Evolutionary conservation across 2,113 vertebrate genomes (phyloP), one percentile per base, ranked within the genome.

Genomic region (Pogona vitticeps): DNA sequence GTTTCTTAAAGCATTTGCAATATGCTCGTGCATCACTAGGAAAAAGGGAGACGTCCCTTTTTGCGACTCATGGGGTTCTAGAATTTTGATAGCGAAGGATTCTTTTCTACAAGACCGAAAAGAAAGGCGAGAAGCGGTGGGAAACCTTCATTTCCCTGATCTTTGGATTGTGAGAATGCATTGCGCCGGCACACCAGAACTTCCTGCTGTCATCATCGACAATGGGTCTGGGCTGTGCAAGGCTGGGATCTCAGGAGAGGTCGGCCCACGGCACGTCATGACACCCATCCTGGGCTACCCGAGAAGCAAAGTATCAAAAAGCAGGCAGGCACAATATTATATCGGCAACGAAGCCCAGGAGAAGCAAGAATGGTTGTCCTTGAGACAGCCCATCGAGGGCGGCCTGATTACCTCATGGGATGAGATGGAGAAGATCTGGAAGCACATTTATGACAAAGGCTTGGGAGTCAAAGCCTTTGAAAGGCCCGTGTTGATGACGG

Each of bases 181-280:
- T n/a, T n/a, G n/a, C n/a, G n/a, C n/a, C n/a, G n/a, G n/a, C n/a
- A n/a, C n/a, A n/a, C n/a, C n/a, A n/a, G n/a, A n/a, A n/a, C n/a
- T n/a, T n/a, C n/a, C n/a, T n/a, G 95, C 96, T 0, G 95, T 96
- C 52, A 95, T 96, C 67, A 89, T 96, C 0, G 96, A 96, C 91
- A 96, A 93, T 9, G 96, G 95, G 1, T 95, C 95, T 0, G 95
- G 95, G 1, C 68, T 95, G 42, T 96, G 94, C 85, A 96, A 96
- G 15, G 94, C 95, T 0, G 96, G 96, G 13, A 70, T 96, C 26
- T 94, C 96, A 0, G 94, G 95, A 6, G 96, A 96, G 75, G 89
- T 94, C 0, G 93, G 89, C 0, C 96, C 96, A 3, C 91, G 93
- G 0, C 92, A 94, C 0, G 42, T 94, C 6, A 71, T 95, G 78